Conservation (phyloP, 2,113 vertebrate species). For the Elephas maximus region DNA sequence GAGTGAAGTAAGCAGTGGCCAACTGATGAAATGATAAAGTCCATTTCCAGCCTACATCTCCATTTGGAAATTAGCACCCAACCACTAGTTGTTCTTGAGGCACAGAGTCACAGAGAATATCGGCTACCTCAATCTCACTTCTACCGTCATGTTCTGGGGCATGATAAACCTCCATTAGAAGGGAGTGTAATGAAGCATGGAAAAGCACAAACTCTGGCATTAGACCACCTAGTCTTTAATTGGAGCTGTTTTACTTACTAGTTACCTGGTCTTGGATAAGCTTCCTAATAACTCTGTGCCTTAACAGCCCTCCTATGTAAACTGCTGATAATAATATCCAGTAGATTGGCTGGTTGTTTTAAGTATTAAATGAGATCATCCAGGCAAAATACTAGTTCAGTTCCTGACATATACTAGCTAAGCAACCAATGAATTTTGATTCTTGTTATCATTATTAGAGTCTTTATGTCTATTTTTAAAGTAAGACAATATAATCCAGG, state of each 20-base stretch:
- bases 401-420: neutral
- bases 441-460: neutral
- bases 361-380: neutral
- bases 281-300: neutral
- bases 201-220: neutral
- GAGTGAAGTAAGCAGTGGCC: too few relatives aligned
- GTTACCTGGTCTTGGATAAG: neutral
- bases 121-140: neutral
- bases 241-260: neutral
- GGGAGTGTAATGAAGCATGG: neutral
- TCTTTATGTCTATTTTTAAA: neutral
- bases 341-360: neutral
- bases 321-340: neutral
- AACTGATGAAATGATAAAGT: neutral
- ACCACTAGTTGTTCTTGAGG: neutral
- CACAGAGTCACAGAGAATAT: neutral
- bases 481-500: neutral
- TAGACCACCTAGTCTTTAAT: neutral
- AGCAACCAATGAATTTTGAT: constrained; percentile 5
- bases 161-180: neutral
- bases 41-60: neutral
- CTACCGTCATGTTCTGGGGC: neutral
- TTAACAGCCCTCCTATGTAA: neutral
- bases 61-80: neutral
- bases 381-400: neutral